A percentile compares a stretch with the other conserved stretches of the same genome.
These are phyloP conservation scores for Rhodeus uyekii DNA, from an alignment of 2,797 vertebrate species.

Conservation along the genomic window DNA sequence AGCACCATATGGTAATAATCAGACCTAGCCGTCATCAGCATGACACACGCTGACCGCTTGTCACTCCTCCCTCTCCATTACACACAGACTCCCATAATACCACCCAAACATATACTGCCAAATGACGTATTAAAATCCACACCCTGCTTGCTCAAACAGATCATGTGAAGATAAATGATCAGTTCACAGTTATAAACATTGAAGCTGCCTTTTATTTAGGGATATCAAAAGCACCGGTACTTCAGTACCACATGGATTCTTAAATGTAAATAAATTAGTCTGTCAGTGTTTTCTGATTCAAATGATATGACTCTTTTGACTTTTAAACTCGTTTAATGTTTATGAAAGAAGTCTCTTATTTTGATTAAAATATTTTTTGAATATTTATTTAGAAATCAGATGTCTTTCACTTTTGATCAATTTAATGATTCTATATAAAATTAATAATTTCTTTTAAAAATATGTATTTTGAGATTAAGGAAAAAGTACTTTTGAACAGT, in stretches of 20 bases:
- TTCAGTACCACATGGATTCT: not conserved
- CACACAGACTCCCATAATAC: not conserved
- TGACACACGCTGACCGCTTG: slow-evolving; percentile 30
- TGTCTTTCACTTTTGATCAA: no score
- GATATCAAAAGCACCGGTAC: not conserved
- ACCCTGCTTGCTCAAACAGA: slow-evolving; percentile 32
- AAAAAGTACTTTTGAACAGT: no score
- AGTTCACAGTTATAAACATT: not conserved
- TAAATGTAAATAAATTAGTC: not conserved
- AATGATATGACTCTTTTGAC: not conserved
- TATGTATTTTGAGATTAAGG: no score
- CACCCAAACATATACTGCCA: slow-evolving; percentile 19
- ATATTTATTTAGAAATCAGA: no score
- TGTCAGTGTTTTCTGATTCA: not conserved
- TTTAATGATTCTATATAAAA: no score
- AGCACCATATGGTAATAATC: slow-evolving; percentile 32
- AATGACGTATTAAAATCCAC: slow-evolving; percentile 21
- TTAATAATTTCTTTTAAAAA: no score
- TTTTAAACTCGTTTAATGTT: not conserved
- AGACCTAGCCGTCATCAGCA: slow-evolving; percentile 2
- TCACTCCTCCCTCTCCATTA: not conserved
- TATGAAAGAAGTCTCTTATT: not conserved
- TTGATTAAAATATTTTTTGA: no score
- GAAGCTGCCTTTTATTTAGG: not conserved
- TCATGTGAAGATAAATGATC: not conserved